Evolutionary conservation across 1,140 invertebrate genomes (phyloP), one percentile per base, ranked within the genome.

Genomic region (Pantala flavescens): DNA sequence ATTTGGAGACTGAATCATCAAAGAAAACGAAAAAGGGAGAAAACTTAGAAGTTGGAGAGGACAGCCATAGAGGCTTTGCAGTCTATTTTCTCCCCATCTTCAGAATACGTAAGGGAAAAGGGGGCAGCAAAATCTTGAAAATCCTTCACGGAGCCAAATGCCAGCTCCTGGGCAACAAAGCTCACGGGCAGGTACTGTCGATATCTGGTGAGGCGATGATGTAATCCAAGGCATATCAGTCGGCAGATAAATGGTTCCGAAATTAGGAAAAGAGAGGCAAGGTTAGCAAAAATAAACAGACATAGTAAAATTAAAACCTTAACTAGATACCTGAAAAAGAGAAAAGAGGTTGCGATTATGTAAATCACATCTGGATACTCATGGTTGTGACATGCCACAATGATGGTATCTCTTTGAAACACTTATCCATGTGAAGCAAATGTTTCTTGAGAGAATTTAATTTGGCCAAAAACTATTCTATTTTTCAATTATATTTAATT

Each of bases 181-280:
- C 90, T 88, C 84, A 96, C 87, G 79, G 91, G 89, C 85, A 97
- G 87, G 84, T 87, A 90, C 85, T 94, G 95, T 80, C 95, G 94
- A 88, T 95, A 98, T 87, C 96, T 98, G 71, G 2, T 24, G 16
- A 24, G 49, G 49, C 49, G 49, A 63, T 12, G 49, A 63, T 19
- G 49, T 21, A 63, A 63, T 63, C 49, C 49, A 63, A 16, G 49
- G 49, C 49, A 63, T 63, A 19, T 63, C 49, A 63, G 49, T 63
- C 49, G 16, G n/a, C 12, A 12, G 49, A 63, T 63, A 63, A 19
- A 92, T 78, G 80, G 74, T 73, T 80, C 78, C 78, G 77, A 85
- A 90, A 88, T 89, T 81, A 88, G 85, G 86, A 87, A 81, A 82
- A 83, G 77, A 83, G 77, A 78, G 82, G 82, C 81, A 81, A 79